These are phyloP conservation scores for Pherbina coryleti DNA, from an alignment of 2,888 invertebrate genomes.

Conservation along the genomic window DNA sequence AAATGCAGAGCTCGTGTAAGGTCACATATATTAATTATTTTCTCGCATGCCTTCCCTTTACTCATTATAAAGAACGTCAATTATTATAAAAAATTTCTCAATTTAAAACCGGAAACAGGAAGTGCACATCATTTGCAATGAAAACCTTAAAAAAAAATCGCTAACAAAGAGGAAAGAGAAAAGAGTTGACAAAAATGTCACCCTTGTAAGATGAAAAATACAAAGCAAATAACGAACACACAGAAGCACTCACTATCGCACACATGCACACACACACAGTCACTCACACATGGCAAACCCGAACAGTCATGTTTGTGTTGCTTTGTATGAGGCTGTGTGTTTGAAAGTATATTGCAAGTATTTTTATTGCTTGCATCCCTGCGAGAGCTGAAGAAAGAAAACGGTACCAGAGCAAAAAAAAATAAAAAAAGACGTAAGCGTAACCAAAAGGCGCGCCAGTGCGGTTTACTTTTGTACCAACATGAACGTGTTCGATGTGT, in stretches of 20 bases:
- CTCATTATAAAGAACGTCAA: too few relatives aligned
- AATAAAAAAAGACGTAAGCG: neutral
- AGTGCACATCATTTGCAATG: slow-evolving; percentile 32
- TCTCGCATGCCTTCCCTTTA: too few relatives aligned
- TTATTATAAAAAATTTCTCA: neutral
- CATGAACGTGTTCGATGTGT: slow-evolving; percentile 9
- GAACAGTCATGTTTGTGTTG: neutral
- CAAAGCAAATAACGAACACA: neutral
- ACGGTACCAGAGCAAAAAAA: neutral
- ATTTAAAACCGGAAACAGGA: slow-evolving; percentile 22
- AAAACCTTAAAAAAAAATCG: neutral
- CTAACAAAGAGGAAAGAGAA: neutral
- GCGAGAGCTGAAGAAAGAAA: neutral
- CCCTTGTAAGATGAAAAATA: neutral
- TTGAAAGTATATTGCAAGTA: slow-evolving; percentile 34
- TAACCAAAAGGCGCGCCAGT: slow-evolving; percentile 16
- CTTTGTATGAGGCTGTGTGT: neutral
- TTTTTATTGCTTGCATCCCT: slow-evolving; percentile 42
- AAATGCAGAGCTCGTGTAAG: too few relatives aligned
- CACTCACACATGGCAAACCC: neutral
- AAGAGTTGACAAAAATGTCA: neutral
- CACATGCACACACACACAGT: neutral
- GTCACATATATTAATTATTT: neutral
- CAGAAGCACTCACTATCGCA: neutral
- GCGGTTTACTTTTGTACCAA: slow-evolving; percentile 21